phyloP scores from a whole-genome alignment of 2,113 vertebrate genomes.

The Odontophorus gujanensis region DNA sequence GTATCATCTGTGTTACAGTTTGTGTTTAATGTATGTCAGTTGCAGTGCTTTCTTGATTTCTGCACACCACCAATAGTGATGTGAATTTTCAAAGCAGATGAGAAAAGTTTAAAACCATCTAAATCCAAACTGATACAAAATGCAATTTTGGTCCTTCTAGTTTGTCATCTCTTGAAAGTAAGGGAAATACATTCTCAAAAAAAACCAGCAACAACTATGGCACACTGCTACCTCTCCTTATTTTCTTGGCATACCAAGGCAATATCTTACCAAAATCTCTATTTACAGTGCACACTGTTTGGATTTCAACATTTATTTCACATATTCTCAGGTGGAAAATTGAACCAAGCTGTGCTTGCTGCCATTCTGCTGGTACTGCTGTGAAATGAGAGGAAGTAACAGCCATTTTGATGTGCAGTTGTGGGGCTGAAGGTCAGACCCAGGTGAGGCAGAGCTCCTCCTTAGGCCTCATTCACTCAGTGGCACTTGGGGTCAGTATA shows the following conservation, averaged over 20 bases:
- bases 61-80: not conserved
- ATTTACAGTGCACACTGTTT: rapidly evolving
- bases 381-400: rapidly evolving
- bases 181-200: not conserved
- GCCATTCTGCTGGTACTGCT: not conserved
- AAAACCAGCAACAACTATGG: not conserved
- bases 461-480: rapidly evolving
- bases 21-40: not conserved
- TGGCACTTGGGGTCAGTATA: no score
- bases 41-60: not conserved
- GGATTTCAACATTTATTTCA: not conserved
- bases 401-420: not conserved
- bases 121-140: not conserved
- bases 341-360: rapidly evolving
- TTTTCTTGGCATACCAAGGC: not conserved
- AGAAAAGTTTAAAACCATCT: not conserved
- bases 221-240: not conserved
- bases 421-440: not conserved
- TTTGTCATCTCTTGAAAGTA: not conserved
- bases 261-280: not conserved
- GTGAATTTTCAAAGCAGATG: not conserved
- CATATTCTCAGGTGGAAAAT: rapidly evolving
- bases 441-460: not conserved
- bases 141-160: not conserved
- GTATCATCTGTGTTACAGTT: not conserved